Conservation (phyloP, 2,888 invertebrate species). For the Cephus nigrinus region DNA sequence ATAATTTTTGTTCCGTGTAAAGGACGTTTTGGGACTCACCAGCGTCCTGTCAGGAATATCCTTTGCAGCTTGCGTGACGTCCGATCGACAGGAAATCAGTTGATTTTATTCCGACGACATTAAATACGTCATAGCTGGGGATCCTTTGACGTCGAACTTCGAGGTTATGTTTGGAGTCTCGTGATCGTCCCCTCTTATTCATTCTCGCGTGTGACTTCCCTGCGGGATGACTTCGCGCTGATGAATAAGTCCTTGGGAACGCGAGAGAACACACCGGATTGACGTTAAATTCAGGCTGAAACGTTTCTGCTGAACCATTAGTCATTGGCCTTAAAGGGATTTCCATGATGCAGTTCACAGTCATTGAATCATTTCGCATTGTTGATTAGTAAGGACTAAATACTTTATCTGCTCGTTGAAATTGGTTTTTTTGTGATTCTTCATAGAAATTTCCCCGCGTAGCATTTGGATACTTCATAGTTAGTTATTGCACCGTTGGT, state of each 20-base stretch:
- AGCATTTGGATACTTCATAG: neutral
- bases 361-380: neutral
- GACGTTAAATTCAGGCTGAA: neutral
- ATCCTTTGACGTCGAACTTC: neutral
- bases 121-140: neutral
- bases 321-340: conserved; percentile 4
- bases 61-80: neutral
- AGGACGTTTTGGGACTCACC: neutral
- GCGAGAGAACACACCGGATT: conserved; percentile 4
- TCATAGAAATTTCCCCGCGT: neutral
- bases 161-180: neutral
- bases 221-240: conserved; percentile 8
- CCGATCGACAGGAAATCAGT: neutral
- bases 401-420: neutral
- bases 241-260: conserved; percentile 18
- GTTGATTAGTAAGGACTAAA: neutral
- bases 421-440: neutral
- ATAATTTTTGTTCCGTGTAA: neutral
- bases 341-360: neutral
- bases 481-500: neutral
- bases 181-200: neutral
- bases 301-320: neutral
- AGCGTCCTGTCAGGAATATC: neutral
- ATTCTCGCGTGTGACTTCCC: neutral
- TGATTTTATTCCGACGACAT: neutral